These are phyloP conservation scores for Platypus cylindrus DNA, from an alignment of 2,888 invertebrate species.

Conservation along the genomic window DNA sequence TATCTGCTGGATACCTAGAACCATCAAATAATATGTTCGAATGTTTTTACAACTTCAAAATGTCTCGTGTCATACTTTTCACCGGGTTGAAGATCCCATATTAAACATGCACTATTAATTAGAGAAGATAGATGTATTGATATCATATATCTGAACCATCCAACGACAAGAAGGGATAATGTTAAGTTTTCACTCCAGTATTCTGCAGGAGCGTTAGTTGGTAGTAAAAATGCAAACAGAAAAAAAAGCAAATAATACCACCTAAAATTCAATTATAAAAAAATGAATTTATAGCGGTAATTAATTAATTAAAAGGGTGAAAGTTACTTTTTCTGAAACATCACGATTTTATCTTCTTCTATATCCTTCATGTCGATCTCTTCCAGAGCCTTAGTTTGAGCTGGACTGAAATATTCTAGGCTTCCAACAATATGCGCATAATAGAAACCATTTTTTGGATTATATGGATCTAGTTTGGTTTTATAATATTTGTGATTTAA, in stretches of 20 bases:
- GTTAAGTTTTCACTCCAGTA: conserved; percentile 62
- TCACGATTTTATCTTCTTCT: conserved; percentile 60
- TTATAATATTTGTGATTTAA: conserved; percentile 69
- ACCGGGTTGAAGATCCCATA: conserved; percentile 60
- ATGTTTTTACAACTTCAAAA: neutral
- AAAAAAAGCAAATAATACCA: conserved; percentile 53
- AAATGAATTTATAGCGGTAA: neutral
- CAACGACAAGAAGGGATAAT: conserved; percentile 50
- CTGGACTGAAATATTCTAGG: conserved; percentile 49
- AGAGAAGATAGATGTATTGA: conserved; percentile 55
- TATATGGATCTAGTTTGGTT: conserved; percentile 68
- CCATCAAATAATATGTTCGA: neutral
- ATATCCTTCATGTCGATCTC: conserved; percentile 71
- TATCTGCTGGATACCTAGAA: conserved; percentile 45
- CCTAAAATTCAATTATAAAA: conserved; percentile 33
- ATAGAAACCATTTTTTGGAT: conserved; percentile 65
- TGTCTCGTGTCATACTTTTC: conserved; percentile 49
- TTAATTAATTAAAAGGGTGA: neutral
- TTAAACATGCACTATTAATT: conserved; percentile 55
- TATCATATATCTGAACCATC: conserved; percentile 54
- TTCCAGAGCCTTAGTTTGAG: conserved; percentile 47
- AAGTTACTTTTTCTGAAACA: conserved; percentile 66
- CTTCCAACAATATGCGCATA: conserved; percentile 69
- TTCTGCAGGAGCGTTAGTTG: conserved; percentile 63
- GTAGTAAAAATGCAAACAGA: conserved; percentile 40